phyloP scores from a whole-genome alignment of 2,113 vertebrate species.

The Podarcis raffonei region DNA sequence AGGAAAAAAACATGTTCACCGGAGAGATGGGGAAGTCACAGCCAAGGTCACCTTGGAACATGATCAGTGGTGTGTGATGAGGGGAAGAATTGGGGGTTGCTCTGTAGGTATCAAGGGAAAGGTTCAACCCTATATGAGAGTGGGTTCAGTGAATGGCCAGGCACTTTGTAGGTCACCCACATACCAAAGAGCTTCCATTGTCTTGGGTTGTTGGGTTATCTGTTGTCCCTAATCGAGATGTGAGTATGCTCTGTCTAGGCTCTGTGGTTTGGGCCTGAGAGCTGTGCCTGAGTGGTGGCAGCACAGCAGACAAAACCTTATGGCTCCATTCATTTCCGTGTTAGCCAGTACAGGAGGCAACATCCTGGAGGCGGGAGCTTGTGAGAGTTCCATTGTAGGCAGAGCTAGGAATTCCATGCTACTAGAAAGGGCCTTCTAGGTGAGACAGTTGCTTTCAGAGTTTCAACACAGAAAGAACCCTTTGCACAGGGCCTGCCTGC shows the following conservation, averaged over 20 bases:
- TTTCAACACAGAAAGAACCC: background rate
- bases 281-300: background rate
- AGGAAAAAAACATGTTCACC: rapidly evolving
- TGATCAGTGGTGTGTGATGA: background rate
- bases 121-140: background rate
- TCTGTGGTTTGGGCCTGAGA: background rate
- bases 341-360: background rate
- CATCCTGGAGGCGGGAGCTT: background rate
- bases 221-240: background rate
- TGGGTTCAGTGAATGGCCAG: background rate
- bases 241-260: background rate
- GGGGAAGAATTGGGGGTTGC: background rate
- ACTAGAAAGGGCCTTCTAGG: background rate
- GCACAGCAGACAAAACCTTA: background rate
- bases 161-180: background rate
- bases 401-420: background rate
- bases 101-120: background rate
- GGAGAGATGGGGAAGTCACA: background rate
- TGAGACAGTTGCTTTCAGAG: background rate
- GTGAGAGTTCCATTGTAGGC: background rate
- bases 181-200: background rate
- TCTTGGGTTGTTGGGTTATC: too few relatives aligned
- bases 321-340: background rate
- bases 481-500: background rate
- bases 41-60: constrained; percentile 32